A percentile compares a stretch with the other conserved stretches of the same genome.
phyloP scores from a whole-genome alignment of 2,113 vertebrate species.

The Zeus faber region DNA sequence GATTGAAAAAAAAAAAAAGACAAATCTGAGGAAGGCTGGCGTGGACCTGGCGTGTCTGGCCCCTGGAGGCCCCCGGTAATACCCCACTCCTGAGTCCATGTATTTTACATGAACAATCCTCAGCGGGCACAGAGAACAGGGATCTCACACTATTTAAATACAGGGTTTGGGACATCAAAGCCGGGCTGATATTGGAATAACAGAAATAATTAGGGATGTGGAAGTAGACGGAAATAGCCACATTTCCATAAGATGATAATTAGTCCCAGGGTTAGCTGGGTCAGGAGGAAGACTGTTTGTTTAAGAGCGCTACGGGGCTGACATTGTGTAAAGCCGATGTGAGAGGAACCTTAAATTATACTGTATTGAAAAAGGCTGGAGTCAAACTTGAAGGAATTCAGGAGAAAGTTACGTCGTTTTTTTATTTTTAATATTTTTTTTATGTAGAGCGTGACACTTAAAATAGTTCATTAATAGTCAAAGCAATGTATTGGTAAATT shows the following conservation, averaged over 20 bases:
- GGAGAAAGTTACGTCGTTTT: too few relatives aligned
- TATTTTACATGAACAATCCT: conserved; percentile 96
- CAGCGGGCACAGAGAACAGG: conserved; percentile 89
- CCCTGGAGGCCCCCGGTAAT: conserved; percentile 90
- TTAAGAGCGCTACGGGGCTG: conserved; percentile 49
- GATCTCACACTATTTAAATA: conserved; percentile 98
- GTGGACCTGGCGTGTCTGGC: conserved; percentile 87
- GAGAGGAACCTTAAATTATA: conserved; percentile 26
- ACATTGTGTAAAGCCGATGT: conserved; percentile 59
- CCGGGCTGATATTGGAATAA: conserved; percentile 95
- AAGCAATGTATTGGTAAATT: too few relatives aligned
- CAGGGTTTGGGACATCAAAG: conserved; percentile 98
- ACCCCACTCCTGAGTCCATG: conserved; percentile 91
- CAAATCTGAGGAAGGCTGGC: conserved; percentile 41
- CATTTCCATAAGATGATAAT: conserved; percentile 99
- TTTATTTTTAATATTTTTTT: too few relatives aligned
- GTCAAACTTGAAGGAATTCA: too few relatives aligned
- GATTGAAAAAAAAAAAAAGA: neutral
- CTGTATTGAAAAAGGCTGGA: too few relatives aligned
- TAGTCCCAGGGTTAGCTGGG: conserved; percentile 90
- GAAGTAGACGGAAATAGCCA: conserved; percentile 93
- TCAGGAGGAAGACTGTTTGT: conserved; percentile 65
- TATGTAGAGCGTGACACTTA: too few relatives aligned
- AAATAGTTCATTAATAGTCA: too few relatives aligned
- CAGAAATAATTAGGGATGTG: conserved; percentile 99